Evolutionary conservation across 1,140 invertebrate genomes (phyloP).

Genomic region (Drosophila arizonae): DNA sequence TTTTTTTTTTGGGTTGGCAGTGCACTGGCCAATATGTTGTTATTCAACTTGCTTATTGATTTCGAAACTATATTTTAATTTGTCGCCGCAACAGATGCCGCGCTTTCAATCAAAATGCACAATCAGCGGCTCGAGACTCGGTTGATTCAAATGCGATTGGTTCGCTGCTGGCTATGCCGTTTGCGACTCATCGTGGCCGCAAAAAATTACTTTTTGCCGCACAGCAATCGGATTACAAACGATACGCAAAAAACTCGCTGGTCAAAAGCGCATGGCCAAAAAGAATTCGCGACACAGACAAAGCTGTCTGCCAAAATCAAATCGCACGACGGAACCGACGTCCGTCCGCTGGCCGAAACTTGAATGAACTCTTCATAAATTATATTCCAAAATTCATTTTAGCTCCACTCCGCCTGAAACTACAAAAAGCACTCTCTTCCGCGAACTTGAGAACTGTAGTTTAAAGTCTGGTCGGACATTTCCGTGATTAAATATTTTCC

Average conservation of each 20-base stretch:
- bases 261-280: neutral
- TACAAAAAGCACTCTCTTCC: neutral
- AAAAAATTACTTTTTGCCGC: slow-evolving; percentile 16
- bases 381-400: neutral
- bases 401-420: neutral
- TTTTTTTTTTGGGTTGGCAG: neutral
- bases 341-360: neutral
- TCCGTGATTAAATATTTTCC: neutral
- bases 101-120: slow-evolving; percentile 67
- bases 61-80: slow-evolving; percentile 61
- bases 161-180: neutral
- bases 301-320: slow-evolving; percentile 39
- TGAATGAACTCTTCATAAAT: slow-evolving; percentile 19
- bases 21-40: slow-evolving; percentile 29
- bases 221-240: slow-evolving; percentile 68
- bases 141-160: slow-evolving; percentile 13
- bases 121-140: slow-evolving; percentile 33
- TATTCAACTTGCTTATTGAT: slow-evolving; percentile 44
- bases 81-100: slow-evolving; percentile 53
- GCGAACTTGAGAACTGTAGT: neutral
- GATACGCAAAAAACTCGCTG: slow-evolving; percentile 15
- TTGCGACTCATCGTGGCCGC: neutral
- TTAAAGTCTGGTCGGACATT: too few species aligned
- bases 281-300: slow-evolving; percentile 22
- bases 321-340: slow-evolving; percentile 23